These are phyloP conservation scores for Imbricaverruca yamaguchii DNA, from an alignment of 2,888 invertebrate species.

Conservation along the genomic window DNA sequence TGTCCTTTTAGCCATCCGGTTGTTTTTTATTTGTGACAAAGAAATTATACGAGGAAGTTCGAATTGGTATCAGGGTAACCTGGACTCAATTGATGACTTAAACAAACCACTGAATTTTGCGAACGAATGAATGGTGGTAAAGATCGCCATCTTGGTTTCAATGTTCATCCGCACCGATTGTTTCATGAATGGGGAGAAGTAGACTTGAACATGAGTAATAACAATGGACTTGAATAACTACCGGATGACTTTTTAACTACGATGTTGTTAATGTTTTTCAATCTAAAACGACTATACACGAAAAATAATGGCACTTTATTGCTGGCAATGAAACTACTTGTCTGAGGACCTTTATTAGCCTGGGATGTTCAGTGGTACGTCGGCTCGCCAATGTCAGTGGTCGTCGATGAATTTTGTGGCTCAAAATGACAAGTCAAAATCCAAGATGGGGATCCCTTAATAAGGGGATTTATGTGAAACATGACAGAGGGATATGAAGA, in stretches of 20 bases:
- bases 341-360: neutral
- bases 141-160: constrained; percentile 1
- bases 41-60: too few relatives aligned
- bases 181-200: constrained; percentile 18
- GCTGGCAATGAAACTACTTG: too few relatives aligned
- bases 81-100: neutral
- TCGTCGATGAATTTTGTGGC: constrained; percentile 19
- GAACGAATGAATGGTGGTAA: neutral
- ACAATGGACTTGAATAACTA: too few relatives aligned
- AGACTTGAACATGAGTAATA: too few relatives aligned
- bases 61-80: too few relatives aligned
- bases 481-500: constrained; percentile 35
- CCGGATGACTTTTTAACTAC: too few relatives aligned
- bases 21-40: too few relatives aligned
- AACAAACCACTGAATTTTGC: neutral
- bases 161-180: constrained; percentile 9
- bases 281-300: too few relatives aligned
- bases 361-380: neutral
- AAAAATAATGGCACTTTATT: too few relatives aligned
- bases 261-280: too few relatives aligned
- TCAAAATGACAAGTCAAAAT: constrained; percentile 8
- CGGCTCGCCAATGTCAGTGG: constrained; percentile 11
- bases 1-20: too few relatives aligned
- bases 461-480: constrained; percentile 32
- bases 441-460: constrained; percentile 13